Evolutionary conservation across 2,888 invertebrate genomes (phyloP).

Genomic region (Pachydiplax longipennis): DNA sequence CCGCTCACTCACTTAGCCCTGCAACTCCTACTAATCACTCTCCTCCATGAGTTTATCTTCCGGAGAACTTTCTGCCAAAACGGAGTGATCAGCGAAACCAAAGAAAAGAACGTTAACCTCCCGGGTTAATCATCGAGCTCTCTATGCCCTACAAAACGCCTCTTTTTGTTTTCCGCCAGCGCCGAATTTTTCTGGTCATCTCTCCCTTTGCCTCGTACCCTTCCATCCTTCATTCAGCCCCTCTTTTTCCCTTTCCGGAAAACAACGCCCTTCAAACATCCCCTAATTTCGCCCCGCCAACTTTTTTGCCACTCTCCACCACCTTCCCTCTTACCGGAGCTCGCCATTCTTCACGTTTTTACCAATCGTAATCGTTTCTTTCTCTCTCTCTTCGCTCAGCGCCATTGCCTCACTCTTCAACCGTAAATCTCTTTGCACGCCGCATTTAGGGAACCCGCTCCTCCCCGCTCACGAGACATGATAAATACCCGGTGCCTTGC

Average conservation of each 20-base stretch:
- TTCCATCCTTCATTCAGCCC: not conserved
- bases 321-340: not conserved
- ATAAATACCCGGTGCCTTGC: not conserved
- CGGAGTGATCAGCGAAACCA: too few species aligned
- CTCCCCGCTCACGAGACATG: not conserved
- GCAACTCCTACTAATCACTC: too few species aligned
- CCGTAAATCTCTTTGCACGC: not conserved
- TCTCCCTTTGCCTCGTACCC: not conserved
- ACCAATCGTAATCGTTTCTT: not conserved
- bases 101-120: too few species aligned
- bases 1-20: too few species aligned
- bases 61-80: too few species aligned
- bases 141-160: not conserved
- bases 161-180: not conserved
- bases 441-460: not conserved
- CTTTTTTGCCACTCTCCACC: not conserved
- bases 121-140: not conserved
- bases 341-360: not conserved
- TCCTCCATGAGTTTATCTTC: too few species aligned
- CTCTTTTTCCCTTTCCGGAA: not conserved
- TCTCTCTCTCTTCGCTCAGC: not conserved
- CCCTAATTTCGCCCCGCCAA: not conserved
- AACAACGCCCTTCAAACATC: not conserved
- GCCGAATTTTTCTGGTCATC: not conserved
- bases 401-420: constrained; percentile 1